phyloP scores from a whole-genome alignment of 2,797 vertebrate species.

The Microhierax caerulescens region DNA sequence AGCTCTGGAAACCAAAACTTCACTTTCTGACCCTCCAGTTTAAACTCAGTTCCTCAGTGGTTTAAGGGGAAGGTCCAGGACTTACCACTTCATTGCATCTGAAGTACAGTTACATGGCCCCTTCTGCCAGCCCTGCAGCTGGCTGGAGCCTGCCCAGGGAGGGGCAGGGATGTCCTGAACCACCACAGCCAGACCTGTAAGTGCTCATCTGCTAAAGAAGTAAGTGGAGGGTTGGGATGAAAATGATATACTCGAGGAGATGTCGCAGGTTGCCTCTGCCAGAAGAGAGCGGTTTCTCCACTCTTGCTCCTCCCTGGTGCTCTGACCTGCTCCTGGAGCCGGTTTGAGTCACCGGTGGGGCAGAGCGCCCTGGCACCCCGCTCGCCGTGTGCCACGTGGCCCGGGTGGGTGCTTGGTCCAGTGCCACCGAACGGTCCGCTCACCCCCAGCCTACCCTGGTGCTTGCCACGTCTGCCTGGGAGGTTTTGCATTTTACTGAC shows the following conservation, averaged over 20 bases:
- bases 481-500: background rate
- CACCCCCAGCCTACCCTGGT: fast-evolving
- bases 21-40: background rate
- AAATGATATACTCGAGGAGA: background rate
- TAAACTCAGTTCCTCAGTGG: background rate
- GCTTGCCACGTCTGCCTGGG: background rate
- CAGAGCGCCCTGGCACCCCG: background rate
- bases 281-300: background rate
- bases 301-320: background rate
- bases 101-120: background rate
- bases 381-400: fast-evolving
- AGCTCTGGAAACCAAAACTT: background rate
- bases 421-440: background rate
- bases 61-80: background rate
- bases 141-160: background rate
- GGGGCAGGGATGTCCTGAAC: background rate
- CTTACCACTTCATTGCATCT: background rate
- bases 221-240: background rate
- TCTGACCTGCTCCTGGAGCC: background rate
- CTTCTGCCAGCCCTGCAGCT: background rate
- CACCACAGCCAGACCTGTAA: background rate
- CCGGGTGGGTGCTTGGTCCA: background rate
- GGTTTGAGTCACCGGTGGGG: fast-evolving
- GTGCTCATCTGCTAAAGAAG: background rate
- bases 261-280: background rate